Evolutionary conservation across 2,888 invertebrate genomes (phyloP), one percentile per base, ranked within the genome.

Genomic region (Meliscaeva auricollis): DNA sequence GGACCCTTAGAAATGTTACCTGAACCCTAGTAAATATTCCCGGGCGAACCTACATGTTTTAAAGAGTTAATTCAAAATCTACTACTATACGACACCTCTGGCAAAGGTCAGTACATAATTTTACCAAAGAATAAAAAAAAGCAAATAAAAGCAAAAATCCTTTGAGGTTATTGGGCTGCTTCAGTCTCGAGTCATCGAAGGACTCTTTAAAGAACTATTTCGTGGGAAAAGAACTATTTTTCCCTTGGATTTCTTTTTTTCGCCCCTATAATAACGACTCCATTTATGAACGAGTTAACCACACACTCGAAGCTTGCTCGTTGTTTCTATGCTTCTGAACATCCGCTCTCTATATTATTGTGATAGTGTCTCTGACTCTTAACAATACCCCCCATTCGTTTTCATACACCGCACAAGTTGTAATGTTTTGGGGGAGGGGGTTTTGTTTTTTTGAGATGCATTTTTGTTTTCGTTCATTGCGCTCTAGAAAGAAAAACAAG

Each of bases 171-270:
- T 2, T 26, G 69, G 20, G n/a, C 17, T n/a, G n/a, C n/a, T n/a
- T 44, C 54, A 30, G 41, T 41, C 3, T 30, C 30, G 13, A 52
- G 60, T 60, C 46, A 56, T 68, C 46, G 60, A 73, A 73, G 22
- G 66, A 73, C 77, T n/a, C n/a, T 82, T 82, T 77, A 82, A 82
- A 66, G 82, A 82, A 82, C 78, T 44, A 72, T 81, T 76, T 69
- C 46, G 22, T 15, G 50, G 22, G 17, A 4, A 32, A n/a, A 46
- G n/a, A n/a, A 22, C 3, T 5, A 11, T 60, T 72, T 64, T 64
- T 54, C 17, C 26, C 5, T 48, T 52, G 26, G 26, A n/a, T n/a
- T n/a, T 17, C 20, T 9, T 11, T 46, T 26, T 50, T 38, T 35
- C 48, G 3, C 3, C 32, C 41, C 41, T 3, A 13, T 46, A 64